A percentile compares a stretch with the other conserved stretches of the same genome.
These are phyloP conservation scores for Stegostoma tigrinum DNA, from an alignment of 2,113 vertebrate genomes.

Conservation along the genomic window DNA sequence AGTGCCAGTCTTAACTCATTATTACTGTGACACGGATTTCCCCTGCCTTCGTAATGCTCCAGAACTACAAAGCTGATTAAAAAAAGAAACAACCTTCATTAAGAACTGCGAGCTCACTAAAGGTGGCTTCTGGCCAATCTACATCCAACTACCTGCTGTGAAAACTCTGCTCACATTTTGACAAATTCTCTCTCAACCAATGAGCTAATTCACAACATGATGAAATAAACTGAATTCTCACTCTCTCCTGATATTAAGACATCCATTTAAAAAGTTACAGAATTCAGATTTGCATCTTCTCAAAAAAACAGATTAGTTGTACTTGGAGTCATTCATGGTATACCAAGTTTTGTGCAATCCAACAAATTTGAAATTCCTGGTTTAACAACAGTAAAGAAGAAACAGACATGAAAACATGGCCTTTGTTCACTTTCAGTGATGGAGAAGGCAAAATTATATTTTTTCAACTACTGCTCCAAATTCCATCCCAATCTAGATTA, in stretches of 20 bases:
- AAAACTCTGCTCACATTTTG: not conserved
- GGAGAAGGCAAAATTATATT: not conserved
- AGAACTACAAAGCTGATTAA: not conserved
- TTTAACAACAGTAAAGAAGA: too few relatives aligned
- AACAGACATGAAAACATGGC: not conserved
- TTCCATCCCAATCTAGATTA: not conserved
- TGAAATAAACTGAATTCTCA: not conserved
- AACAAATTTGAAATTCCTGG: too few relatives aligned
- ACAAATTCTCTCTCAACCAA: not conserved
- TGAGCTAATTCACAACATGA: not conserved
- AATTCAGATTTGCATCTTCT: not conserved
- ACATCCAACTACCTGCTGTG: not conserved
- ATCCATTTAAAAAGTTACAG: not conserved
- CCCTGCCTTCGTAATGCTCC: not conserved
- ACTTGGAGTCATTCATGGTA: too few relatives aligned
- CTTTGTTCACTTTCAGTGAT: too few relatives aligned
- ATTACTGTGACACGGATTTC: not conserved
- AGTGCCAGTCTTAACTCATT: not conserved
- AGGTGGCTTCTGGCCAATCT: not conserved
- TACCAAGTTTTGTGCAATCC: not conserved
- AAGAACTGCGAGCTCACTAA: not conserved
- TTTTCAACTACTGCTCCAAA: not conserved
- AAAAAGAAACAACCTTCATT: not conserved
- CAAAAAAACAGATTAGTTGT: not conserved
- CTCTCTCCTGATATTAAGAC: not conserved